These are phyloP conservation scores for Pelodiscus sinensis DNA, from an alignment of 2,113 vertebrate genomes.

Conservation along the genomic window DNA sequence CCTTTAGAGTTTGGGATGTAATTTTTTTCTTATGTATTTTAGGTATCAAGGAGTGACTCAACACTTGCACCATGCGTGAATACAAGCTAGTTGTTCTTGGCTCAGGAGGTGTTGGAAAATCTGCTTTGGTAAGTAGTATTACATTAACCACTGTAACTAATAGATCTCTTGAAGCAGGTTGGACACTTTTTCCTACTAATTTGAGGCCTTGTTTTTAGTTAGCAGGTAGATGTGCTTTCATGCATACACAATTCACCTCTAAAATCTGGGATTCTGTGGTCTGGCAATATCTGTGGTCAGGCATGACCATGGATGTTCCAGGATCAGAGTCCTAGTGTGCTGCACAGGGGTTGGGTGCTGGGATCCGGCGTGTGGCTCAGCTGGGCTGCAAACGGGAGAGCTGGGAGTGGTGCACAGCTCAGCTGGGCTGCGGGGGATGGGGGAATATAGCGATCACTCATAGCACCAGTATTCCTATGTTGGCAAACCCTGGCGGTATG, in stretches of 20 bases:
- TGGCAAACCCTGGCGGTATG: not conserved
- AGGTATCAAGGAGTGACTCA: slow-evolving; percentile 73
- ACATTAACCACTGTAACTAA: not conserved
- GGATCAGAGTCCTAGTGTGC: too few species aligned
- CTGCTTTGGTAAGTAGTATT: slow-evolving; percentile 87
- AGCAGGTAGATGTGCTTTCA: not conserved
- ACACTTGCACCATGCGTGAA: slow-evolving; percentile 89
- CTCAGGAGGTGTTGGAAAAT: slow-evolving; percentile 92
- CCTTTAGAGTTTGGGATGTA: not conserved
- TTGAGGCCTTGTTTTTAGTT: not conserved
- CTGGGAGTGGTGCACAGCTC: too few species aligned
- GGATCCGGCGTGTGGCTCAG: too few species aligned
- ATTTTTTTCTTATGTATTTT: slow-evolving; percentile 53
- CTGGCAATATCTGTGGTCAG: too few species aligned
- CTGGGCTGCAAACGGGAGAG: too few species aligned
- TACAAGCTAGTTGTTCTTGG: slow-evolving; percentile 94
- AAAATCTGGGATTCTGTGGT: too few species aligned
- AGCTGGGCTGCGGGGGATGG: too few species aligned
- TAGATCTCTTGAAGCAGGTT: not conserved
- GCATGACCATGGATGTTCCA: too few species aligned
- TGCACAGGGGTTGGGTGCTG: too few species aligned
- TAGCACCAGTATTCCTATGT: not conserved
- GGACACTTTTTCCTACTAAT: not conserved
- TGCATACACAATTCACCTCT: too few species aligned
- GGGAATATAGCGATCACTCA: not conserved